Evolutionary conservation across 2,113 vertebrate genomes (phyloP), one percentile per base, ranked within the genome.

Genomic region (Philantomba maxwellii): DNA sequence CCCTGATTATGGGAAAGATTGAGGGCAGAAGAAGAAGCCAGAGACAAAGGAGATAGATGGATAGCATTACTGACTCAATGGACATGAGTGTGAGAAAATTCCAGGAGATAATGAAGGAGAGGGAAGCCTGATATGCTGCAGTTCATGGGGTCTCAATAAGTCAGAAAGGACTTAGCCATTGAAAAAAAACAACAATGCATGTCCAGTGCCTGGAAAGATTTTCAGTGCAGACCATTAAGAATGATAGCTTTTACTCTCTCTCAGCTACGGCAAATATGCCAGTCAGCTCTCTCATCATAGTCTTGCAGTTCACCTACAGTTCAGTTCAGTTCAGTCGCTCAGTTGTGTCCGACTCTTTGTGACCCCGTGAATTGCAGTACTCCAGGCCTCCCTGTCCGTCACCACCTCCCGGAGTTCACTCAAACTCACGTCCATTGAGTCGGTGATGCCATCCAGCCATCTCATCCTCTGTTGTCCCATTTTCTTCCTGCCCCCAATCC

Each of bases 361-460:
- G 28, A 62, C 60, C 14, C 60, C 6, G 0, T 33, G 28, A 30
- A 7, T 15, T 3, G 2, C 28, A 30, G 28, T 13, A 62, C 0
- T 0, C 60, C 60, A 62, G 28, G 28, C 28, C 60, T 62, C 60
- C 60, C 60, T 15, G 13, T 62, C 60, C 60, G 15, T 62, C 60
- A 62, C 60, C 28, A 62, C 7, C 60, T 30, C 28, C 28, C 1
- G 0, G 28, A 62, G 13, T 62, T 62, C 28, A 62, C 60, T 26
- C 60, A 62, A 0, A 62, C 11, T 62, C 28, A 30, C 2, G 0
- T 30, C 28, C 28, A 15, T 62, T 1, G 5, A 62, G 60, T 62
- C 28, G 0, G 1, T 30, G 60, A 62, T 62, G 28, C 60, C 28
- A 30, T 62, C 28, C 28, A 62, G 60, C 28, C 60, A 62, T 62